Conservation (phyloP, 1,140 invertebrate genomes). For the Plectrocnemia conspersa region DNA sequence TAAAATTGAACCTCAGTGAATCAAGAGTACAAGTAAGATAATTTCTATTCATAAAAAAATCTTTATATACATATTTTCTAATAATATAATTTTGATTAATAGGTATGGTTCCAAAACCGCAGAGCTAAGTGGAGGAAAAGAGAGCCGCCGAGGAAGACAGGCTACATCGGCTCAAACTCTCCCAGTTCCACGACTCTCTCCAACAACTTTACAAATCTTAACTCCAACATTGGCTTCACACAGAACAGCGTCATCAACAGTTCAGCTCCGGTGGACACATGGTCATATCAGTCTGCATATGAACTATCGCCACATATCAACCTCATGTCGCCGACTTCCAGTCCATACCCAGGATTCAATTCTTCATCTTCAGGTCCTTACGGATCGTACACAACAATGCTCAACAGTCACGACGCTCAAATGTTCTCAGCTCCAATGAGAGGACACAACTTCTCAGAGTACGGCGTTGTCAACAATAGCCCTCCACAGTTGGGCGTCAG, state of each 20-base stretch:
- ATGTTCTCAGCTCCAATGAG: slow-evolving; percentile 58
- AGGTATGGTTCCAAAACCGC: slow-evolving; percentile 76
- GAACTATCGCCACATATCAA: slow-evolving; percentile 66
- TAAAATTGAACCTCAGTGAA: slow-evolving; percentile 86
- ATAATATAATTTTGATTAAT: slow-evolving; percentile 19
- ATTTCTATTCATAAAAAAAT: slow-evolving; percentile 52
- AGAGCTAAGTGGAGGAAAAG: slow-evolving; percentile 97
- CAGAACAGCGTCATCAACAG: slow-evolving; percentile 56
- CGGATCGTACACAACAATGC: slow-evolving; percentile 60
- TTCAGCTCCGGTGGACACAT: slow-evolving; percentile 65
- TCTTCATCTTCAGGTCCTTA: slow-evolving; percentile 50
- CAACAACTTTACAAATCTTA: slow-evolving; percentile 60
- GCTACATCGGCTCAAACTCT: slow-evolving; percentile 65
- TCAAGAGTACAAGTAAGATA: slow-evolving; percentile 85
- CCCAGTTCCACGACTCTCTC: slow-evolving; percentile 54
- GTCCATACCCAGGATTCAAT: slow-evolving; percentile 59
- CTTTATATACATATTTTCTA: slow-evolving; percentile 2
- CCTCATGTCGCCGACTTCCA: slow-evolving; percentile 64
- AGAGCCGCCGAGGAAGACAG: slow-evolving; percentile 92
- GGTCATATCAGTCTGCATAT: slow-evolving; percentile 72
- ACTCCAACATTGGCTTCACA: slow-evolving; percentile 61
- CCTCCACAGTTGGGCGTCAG: slow-evolving; percentile 54
- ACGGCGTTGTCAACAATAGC: slow-evolving; percentile 56
- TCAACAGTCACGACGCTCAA: slow-evolving; percentile 63
- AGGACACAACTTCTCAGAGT: slow-evolving; percentile 53